Evolutionary conservation across 2,113 vertebrate species (phyloP).

Genomic region (Cynopterus brachyotis): DNA sequence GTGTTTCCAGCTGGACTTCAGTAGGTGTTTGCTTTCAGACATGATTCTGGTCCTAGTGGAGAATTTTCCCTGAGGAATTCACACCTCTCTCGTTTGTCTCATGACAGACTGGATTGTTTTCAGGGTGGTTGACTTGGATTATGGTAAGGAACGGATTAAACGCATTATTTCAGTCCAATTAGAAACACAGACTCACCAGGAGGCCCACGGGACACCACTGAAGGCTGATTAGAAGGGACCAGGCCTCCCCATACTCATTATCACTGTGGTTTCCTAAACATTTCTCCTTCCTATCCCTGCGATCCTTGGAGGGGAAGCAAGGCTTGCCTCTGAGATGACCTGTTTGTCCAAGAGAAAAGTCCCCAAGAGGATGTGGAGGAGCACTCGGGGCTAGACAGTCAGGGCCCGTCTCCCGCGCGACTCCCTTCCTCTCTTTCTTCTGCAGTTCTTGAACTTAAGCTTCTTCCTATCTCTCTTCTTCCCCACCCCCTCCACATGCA

Average conservation of each 20-base stretch:
- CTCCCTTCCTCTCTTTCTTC: neutral
- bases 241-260: neutral
- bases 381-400: neutral
- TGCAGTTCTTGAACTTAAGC: fast-evolving
- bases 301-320: neutral
- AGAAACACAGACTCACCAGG: neutral
- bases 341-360: neutral
- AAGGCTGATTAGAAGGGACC: neutral
- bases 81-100: neutral
- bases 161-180: neutral
- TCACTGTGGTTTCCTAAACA: neutral
- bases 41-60: neutral
- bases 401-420: neutral
- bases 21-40: neutral
- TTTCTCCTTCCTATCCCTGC: neutral
- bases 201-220: neutral
- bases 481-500: neutral
- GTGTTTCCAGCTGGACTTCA: neutral
- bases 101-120: neutral
- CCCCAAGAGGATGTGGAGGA: neutral
- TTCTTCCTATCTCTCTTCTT: neutral
- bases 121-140: neutral
- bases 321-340: neutral
- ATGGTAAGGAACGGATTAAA: neutral
- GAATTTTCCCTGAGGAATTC: neutral